Base-by-base conservation (phyloP, 2,797 vertebrate species). In the Rhyacichthys aspro region DNA sequence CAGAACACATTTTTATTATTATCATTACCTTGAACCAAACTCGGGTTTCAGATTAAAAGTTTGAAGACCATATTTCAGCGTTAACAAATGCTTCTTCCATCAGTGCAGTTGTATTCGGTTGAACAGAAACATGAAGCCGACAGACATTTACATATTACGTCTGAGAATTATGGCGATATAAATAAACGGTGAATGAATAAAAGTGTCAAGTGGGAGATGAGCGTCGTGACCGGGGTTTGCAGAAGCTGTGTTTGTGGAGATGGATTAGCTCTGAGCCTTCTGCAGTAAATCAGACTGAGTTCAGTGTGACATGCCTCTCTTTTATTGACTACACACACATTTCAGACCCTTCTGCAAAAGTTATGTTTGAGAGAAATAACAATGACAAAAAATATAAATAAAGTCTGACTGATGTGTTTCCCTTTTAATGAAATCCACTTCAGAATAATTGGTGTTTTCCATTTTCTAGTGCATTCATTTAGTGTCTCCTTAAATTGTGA, bases 251-350 rank as follows among this genome's bases (percentile, higher is more conserved):
- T 70, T 74, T 32, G 63, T 54, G 69, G 44, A 16, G 61, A 70
- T 70, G 36, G 52, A 50, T 72, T 58, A 63, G 55, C 37, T 38
- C 48, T n/a, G 38, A 67, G 43, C 38, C 16, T 0, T 16, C 2
- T 1, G 66, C 58, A 41, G 55, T 79, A 73, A 81, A 84, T 71
- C 73, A 72, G 16, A 9, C 43, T 5, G 32, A 52, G 46, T 3
- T 10, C 37, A 8, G 16, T 1, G 17, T 41, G 72, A 42, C 57
- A 38, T 18, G 55, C 52, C 33, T 66, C 49, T 45, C 33, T 14
- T 44, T 37, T 0, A 56, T 60, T 2, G 17, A 41, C 50, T 6
- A 2, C 32, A 44, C 44, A 37, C 16, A n/a, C n/a, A n/a, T n/a
- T 1, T 18, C 3, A 55, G 36, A 45, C 17, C 33, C 33, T 10